Evolutionary conservation across 2,113 vertebrate species (phyloP).

Genomic region (Mormoops blainvillei): DNA sequence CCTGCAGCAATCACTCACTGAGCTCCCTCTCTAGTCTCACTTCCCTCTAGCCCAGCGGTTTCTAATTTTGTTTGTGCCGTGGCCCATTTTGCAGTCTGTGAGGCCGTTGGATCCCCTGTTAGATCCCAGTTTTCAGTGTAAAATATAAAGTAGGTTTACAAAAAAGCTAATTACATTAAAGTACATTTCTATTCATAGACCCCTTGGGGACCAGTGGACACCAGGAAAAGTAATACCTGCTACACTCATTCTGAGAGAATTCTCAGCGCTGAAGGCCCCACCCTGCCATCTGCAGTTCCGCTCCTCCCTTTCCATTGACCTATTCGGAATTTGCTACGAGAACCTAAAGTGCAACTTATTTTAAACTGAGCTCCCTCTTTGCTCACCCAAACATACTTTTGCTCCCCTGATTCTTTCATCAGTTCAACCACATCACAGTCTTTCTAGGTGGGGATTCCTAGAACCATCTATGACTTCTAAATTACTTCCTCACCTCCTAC

Average conservation of each 20-base stretch:
- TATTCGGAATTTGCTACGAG: background rate
- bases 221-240: background rate
- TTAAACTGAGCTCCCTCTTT: background rate
- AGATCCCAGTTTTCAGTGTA: background rate
- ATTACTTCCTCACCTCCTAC: background rate
- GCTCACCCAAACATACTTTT: background rate
- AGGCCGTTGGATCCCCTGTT: background rate
- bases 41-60: background rate
- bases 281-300: background rate
- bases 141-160: background rate
- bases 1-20: background rate
- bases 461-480: background rate
- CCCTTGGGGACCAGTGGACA: background rate
- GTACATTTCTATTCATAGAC: background rate
- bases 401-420: background rate
- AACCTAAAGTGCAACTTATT: background rate
- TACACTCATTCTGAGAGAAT: background rate
- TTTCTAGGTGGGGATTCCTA: background rate
- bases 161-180: background rate
- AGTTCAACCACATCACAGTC: background rate
- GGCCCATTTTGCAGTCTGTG: background rate
- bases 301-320: background rate
- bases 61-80: background rate
- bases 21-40: background rate
- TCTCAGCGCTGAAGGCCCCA: background rate